Evolutionary conservation across 2,888 invertebrate genomes (phyloP).

Genomic region (Drosophila picticornis): DNA sequence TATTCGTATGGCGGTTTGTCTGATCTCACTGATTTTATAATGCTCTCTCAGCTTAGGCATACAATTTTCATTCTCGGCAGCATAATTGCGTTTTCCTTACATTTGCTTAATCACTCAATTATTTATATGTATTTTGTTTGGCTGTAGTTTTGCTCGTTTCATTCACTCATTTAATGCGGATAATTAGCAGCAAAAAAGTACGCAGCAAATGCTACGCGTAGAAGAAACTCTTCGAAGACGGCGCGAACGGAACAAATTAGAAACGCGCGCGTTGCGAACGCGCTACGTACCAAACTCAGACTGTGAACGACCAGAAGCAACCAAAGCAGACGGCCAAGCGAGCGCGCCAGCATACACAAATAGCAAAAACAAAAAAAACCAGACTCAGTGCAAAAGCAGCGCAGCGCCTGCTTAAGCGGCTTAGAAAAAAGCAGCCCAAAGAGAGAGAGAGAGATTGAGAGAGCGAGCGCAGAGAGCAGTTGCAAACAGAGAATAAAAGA

Average conservation of each 20-base stretch:
- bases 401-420: constrained; percentile 51
- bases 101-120: constrained; percentile 61
- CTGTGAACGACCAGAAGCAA: constrained; percentile 40
- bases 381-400: constrained; percentile 45
- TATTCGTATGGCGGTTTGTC: neutral
- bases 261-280: constrained; percentile 73
- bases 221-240: constrained; percentile 28
- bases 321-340: constrained; percentile 28
- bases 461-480: neutral
- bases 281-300: constrained; percentile 72
- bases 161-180: constrained; percentile 46
- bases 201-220: constrained; percentile 39
- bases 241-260: constrained; percentile 27
- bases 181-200: constrained; percentile 59
- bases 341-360: constrained; percentile 22
- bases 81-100: constrained; percentile 48
- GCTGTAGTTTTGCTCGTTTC: constrained; percentile 42
- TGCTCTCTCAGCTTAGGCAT: neutral
- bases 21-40: neutral
- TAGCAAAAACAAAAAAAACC: constrained; percentile 40
- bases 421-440: constrained; percentile 42
- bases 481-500: constrained; percentile 12
- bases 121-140: constrained; percentile 26
- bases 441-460: constrained; percentile 15
- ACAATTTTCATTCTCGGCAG: constrained; percentile 1